Conservation (phyloP, 1,140 invertebrate genomes). For the Goniozus legneri region DNA sequence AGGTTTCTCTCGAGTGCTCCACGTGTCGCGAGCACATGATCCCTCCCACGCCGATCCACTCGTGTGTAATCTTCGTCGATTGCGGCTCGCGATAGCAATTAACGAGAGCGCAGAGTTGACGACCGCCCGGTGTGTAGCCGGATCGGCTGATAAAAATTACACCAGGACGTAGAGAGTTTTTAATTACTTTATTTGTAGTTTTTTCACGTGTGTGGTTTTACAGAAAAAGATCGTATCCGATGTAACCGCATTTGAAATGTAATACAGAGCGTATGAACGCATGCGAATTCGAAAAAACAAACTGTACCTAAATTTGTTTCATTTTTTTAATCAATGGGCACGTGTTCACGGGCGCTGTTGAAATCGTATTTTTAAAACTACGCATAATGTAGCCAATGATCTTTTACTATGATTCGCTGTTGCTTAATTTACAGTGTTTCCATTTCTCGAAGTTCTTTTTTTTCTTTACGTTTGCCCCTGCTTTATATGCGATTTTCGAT, state of each 20-base stretch:
- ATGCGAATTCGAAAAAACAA: conserved; percentile 40
- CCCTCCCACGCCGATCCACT: no score
- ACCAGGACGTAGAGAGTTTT: conserved; percentile 37
- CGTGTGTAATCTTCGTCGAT: no score
- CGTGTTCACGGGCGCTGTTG: not conserved
- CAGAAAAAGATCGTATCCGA: conserved; percentile 46
- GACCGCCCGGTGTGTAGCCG: no score
- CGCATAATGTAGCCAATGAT: conserved; percentile 20
- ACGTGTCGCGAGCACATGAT: no score
- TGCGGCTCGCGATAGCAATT: no score
- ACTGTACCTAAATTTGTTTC: conserved; percentile 20
- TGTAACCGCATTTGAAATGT: conserved; percentile 35
- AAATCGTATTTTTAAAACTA: conserved; percentile 12
- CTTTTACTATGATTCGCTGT: conserved; percentile 14
- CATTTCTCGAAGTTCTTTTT: not conserved
- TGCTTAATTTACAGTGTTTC: not conserved
- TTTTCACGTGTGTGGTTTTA: conserved; percentile 50
- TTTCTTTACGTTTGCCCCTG: not conserved
- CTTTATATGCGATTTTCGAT: no score
- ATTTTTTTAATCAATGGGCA: conserved; percentile 18
- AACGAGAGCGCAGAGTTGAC: no score
- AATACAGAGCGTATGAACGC: conserved; percentile 44
- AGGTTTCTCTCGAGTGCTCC: no score
- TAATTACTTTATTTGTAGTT: conserved; percentile 50
- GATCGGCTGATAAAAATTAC: no score